Evolutionary conservation across 2,113 vertebrate species (phyloP), one percentile per base, ranked within the genome.

Genomic region (Corynorhinus townsendii): DNA sequence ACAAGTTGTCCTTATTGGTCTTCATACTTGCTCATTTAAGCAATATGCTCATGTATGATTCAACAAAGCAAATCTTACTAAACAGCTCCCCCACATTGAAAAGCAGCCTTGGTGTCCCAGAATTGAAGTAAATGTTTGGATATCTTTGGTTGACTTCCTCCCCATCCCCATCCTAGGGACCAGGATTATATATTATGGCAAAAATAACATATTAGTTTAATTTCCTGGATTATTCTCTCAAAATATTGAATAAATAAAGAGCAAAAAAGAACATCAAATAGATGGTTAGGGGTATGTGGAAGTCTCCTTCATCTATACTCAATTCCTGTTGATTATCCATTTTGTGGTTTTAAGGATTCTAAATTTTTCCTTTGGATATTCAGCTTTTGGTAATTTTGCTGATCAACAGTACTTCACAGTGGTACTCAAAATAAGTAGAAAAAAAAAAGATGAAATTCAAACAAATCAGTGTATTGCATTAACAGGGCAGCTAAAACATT

Each of bases 241-340:
- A 82, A 66, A 93, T 59, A 73, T 77, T 59, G 52, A 89, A 75
- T 4, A 14, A 54, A 79, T 66, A 71, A 84, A 77, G 19, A 75
- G 28, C 56, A 56, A 84, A 81, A 81, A 88, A 76, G 64, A 73
- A 59, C 7, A 16, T 81, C 73, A 76, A 89, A 89, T n/a, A 90
- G 16, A 28, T 77, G 20, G 24, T 38, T 90, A 79, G 47, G 71
- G 56, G 79, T 16, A 30, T 64, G 26, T n/a, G 88, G 52, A 68
- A 73, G 35, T 86, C 86, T 79, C 11, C 33, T 66, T 86, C 71
- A 75, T 71, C 68, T 45, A 26, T 19, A 43, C 35, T 76, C 71
- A 90, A 19, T 96, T 92, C 88, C 95, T 97, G 90, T 80, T 95
- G 83, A 96, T 94, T 83, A 93, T 90, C 85, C 64, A 66, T 95